These are phyloP conservation scores for Sericinus montela DNA, from an alignment of 2,888 invertebrate genomes.

Conservation along the genomic window DNA sequence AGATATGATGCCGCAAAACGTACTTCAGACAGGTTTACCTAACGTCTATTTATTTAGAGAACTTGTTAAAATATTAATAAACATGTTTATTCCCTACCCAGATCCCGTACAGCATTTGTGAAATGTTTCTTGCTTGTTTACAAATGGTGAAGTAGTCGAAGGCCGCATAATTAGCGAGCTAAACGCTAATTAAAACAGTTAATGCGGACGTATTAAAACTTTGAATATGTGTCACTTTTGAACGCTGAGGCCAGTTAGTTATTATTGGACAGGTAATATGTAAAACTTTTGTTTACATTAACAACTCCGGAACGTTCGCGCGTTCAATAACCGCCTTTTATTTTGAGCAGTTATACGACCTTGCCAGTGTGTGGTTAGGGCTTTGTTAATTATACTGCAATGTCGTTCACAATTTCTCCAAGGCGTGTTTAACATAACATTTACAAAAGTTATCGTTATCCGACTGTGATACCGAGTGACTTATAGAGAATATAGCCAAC, in stretches of 20 bases:
- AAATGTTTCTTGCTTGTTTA: slow-evolving; percentile 30
- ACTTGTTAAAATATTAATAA: slow-evolving; percentile 11
- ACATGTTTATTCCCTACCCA: neutral
- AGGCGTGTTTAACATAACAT: neutral
- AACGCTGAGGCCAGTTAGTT: slow-evolving; percentile 16
- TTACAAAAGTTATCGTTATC: too few relatives aligned
- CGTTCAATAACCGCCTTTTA: neutral
- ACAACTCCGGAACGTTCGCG: neutral
- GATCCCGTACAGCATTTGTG: neutral
- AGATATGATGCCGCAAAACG: neutral
- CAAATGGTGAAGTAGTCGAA: slow-evolving; percentile 36
- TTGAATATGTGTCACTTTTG: slow-evolving; percentile 34
- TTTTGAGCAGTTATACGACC: neutral
- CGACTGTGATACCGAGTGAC: too few relatives aligned
- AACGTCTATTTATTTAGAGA: slow-evolving; percentile 7
- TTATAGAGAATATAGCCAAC: too few relatives aligned
- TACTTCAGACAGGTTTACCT: slow-evolving; percentile 4
- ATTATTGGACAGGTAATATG: slow-evolving; percentile 2
- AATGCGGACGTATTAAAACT: slow-evolving; percentile 62
- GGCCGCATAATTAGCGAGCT: slow-evolving; percentile 50
- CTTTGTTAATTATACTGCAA: neutral
- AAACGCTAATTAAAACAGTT: slow-evolving; percentile 54
- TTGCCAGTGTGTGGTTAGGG: neutral
- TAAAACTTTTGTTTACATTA: slow-evolving; percentile 22
- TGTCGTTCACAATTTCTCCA: neutral